Conservation (phyloP, 1,140 invertebrate genomes). For the Drosophila subobscura region DNA sequence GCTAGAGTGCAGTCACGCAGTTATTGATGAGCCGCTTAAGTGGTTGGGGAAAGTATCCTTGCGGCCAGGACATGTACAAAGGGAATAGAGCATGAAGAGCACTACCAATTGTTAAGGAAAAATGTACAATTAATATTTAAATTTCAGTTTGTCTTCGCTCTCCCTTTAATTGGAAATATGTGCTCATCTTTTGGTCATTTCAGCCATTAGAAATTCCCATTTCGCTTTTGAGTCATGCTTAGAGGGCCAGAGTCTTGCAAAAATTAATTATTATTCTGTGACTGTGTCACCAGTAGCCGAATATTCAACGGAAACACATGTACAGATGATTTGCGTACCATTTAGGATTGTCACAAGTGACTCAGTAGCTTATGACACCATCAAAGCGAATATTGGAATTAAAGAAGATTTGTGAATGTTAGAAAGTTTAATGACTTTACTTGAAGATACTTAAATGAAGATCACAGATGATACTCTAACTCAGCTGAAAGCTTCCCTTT, state of each 20-base stretch:
- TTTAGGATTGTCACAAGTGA: slow-evolving; percentile 13
- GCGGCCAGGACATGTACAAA: too few relatives aligned
- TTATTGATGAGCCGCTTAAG: slow-evolving; percentile 51
- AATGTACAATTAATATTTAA: too few relatives aligned
- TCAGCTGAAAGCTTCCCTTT: too few relatives aligned
- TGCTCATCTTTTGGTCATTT: slow-evolving; percentile 24
- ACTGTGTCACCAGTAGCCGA: slow-evolving; percentile 31
- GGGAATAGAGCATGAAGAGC: background rate
- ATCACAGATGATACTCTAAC: too few relatives aligned
- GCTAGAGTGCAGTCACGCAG: slow-evolving; percentile 31
- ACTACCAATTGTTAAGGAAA: too few relatives aligned
- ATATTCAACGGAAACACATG: slow-evolving; percentile 32
- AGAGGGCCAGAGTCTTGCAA: background rate
- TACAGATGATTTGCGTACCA: slow-evolving; percentile 27
- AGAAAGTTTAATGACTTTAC: too few relatives aligned
- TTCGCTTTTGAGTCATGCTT: slow-evolving; percentile 50
- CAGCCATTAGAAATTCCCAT: slow-evolving; percentile 20
- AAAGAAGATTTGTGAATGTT: too few relatives aligned
- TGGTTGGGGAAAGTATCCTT: slow-evolving; percentile 8
- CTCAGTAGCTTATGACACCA: slow-evolving; percentile 9
- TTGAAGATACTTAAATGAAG: too few relatives aligned
- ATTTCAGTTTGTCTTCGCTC: background rate
- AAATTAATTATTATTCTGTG: slow-evolving; percentile 32
- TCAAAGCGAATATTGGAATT: too few relatives aligned
- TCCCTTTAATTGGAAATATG: background rate